Conservation (phyloP, 2,888 invertebrate species). For the Hypselothyrea guttata region DNA sequence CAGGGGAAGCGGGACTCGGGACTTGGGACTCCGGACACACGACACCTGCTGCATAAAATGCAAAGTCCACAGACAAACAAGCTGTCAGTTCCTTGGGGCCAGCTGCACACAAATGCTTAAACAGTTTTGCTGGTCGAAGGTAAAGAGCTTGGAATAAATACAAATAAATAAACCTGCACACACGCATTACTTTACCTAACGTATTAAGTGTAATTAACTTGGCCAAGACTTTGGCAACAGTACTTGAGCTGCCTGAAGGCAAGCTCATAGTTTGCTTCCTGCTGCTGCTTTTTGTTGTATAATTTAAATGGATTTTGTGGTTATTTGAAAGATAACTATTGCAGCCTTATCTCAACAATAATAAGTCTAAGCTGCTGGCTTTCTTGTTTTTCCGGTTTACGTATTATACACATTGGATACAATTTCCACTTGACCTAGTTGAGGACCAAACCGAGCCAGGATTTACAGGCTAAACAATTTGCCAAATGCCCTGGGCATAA, state of each 20-base stretch:
- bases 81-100: conserved; percentile 41
- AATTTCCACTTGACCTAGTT: conserved; percentile 72
- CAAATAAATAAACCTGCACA: conserved; percentile 16
- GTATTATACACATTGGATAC: conserved; percentile 40
- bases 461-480: conserved; percentile 53
- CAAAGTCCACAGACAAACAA: conserved; percentile 51
- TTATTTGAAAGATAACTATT: conserved; percentile 67
- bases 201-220: conserved; percentile 77
- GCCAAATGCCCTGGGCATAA: conserved; percentile 32
- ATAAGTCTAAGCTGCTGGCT: conserved; percentile 51
- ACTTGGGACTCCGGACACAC: too few species aligned
- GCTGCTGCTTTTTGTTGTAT: conserved; percentile 42
- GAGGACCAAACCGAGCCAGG: conserved; percentile 20
- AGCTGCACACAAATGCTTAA: conserved; percentile 66
- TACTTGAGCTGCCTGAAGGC: conserved; percentile 2
- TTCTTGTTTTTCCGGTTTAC: conserved; percentile 39
- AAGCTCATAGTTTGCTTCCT: neutral
- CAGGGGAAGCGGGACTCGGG: too few species aligned
- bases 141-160: conserved; percentile 23
- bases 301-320: conserved; percentile 73
- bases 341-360: conserved; percentile 46
- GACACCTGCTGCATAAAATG: conserved; percentile 37
- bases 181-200: conserved; percentile 34
- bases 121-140: conserved; percentile 57
- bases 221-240: conserved; percentile 29